A percentile compares a stretch with the other conserved stretches of the same genome.
Evolutionary conservation across 2,797 vertebrate genomes (phyloP).

Genomic region (Enteromius thamalakanensis): DNA sequence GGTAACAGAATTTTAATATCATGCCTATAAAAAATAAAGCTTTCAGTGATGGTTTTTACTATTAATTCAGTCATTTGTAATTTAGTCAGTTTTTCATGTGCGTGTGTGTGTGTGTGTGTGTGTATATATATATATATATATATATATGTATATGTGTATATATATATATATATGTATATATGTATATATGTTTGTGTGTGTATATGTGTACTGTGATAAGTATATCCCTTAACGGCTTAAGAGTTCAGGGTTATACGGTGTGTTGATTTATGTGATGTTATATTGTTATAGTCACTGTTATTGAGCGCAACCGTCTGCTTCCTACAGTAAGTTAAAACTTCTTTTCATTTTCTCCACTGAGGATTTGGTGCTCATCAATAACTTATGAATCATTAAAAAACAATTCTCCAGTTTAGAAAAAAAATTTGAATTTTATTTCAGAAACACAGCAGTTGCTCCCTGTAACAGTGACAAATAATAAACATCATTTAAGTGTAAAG

Average conservation of each 20-base stretch:
- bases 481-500: neutral
- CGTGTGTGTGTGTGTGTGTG: too few relatives aligned
- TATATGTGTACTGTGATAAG: neutral
- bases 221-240: neutral
- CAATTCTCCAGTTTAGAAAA: neutral
- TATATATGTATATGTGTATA: too few relatives aligned
- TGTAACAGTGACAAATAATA: too few relatives aligned
- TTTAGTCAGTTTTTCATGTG: neutral
- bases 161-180: too few relatives aligned
- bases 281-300: neutral
- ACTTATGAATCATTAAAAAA: neutral
- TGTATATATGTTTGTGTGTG: too few relatives aligned
- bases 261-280: neutral
- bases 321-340: neutral
- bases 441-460: too few relatives aligned
- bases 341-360: neutral
- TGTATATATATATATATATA: too few relatives aligned
- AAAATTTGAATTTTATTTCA: neutral
- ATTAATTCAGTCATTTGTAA: neutral
- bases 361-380: neutral
- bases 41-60: conserved; percentile 13
- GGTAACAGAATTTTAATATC: neutral
- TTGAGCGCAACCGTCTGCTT: neutral
- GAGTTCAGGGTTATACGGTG: neutral
- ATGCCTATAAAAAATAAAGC: conserved; percentile 22